phyloP scores from a whole-genome alignment of 2,113 vertebrate genomes.

The Polyodon spathula region DNA sequence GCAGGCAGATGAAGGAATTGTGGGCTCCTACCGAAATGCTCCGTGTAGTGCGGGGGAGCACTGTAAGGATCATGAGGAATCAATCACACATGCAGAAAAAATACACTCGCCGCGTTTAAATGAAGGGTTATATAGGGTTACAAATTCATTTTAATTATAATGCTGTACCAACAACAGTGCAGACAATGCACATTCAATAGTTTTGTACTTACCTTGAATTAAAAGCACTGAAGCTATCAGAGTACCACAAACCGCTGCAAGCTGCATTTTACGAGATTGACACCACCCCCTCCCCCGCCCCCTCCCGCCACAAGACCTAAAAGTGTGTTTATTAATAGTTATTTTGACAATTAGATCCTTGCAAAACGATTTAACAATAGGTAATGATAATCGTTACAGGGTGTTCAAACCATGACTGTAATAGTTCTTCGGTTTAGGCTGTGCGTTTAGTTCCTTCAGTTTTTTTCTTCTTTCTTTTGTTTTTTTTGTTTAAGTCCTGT shows the following conservation, averaged over 20 bases:
- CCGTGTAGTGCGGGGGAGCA: too few species aligned
- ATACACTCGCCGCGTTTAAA: too few species aligned
- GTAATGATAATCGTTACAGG: conserved; percentile 16
- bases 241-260: conserved; percentile 39
- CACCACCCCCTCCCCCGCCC: conserved; percentile 8
- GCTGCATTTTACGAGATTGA: conserved; percentile 33
- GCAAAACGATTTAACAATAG: conserved; percentile 21
- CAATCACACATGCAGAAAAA: too few species aligned
- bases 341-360: too few species aligned
- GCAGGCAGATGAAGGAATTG: too few species aligned
- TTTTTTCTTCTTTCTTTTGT: too few species aligned
- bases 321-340: too few species aligned
- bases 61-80: too few species aligned
- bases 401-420: conserved; percentile 38
- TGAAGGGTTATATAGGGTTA: too few species aligned
- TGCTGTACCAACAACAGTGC: too few species aligned
- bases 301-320: conserved; percentile 4
- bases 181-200: background rate
- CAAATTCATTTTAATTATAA: too few species aligned
- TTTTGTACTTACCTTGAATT: conserved; percentile 45
- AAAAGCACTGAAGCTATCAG: conserved; percentile 44
- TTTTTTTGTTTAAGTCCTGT: conserved; percentile 17
- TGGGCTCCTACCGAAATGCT: too few species aligned
- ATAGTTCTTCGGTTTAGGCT: conserved; percentile 8
- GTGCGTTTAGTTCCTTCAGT: conserved; percentile 16